phyloP scores from a whole-genome alignment of 2,113 vertebrate species.

The Xiphophorus maculatus region DNA sequence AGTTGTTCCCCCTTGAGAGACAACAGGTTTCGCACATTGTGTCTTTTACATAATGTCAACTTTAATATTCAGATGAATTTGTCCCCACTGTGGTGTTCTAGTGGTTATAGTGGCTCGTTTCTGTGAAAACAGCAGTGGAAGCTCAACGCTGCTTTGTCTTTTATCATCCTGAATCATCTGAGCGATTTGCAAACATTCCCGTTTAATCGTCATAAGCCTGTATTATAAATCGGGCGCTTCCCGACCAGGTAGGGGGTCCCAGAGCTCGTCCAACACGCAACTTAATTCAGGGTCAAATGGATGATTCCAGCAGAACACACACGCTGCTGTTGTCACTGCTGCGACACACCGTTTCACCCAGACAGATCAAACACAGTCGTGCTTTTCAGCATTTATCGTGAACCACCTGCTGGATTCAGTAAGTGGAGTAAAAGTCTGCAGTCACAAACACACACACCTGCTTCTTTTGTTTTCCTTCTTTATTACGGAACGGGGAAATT shows the following conservation, averaged over 20 bases:
- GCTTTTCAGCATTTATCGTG: not conserved
- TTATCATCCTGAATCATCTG: slow-evolving; percentile 7
- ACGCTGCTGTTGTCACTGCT: too few relatives aligned
- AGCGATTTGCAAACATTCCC: not conserved
- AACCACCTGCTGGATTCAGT: not conserved
- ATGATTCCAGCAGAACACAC: not conserved
- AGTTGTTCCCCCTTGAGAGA: not conserved
- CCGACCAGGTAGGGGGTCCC: too few relatives aligned
- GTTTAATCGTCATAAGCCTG: not conserved
- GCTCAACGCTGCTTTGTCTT: not conserved
- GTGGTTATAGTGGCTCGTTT: slow-evolving; percentile 4
- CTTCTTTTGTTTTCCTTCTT: too few relatives aligned
- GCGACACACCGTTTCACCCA: not conserved
- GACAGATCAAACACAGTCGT: not conserved
- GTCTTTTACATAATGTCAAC: slow-evolving; percentile 2
- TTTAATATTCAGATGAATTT: slow-evolving; percentile 32
- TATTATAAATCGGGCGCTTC: not conserved
- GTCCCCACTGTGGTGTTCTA: not conserved
- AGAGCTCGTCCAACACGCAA: too few relatives aligned
- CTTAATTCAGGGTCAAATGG: too few relatives aligned
- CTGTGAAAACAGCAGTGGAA: slow-evolving; percentile 1
- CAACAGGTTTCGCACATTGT: not conserved
- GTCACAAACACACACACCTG: too few relatives aligned
- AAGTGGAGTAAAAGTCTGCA: not conserved
- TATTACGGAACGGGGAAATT: not conserved